Percentiles rank a stretch among this genome's conserved stretches.
Evolutionary conservation across 2,113 vertebrate species (phyloP).

Genomic region (Microcebus ravelobensis): DNA sequence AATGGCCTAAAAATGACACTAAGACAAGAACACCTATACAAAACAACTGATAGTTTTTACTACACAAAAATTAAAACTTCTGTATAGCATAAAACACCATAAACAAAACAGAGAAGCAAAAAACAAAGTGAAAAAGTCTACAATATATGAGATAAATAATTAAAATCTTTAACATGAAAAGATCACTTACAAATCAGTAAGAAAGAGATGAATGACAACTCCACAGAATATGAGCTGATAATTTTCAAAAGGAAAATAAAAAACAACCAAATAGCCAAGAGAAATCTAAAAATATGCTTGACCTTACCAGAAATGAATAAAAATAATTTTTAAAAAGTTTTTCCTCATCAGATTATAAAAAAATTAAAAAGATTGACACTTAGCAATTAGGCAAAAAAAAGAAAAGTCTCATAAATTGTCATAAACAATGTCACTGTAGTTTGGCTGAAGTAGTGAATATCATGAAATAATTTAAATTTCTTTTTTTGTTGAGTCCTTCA

Average conservation of each 20-base stretch:
- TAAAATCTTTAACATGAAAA: slow-evolving; percentile 36
- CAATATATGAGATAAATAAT: not conserved
- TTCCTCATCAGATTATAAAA: not conserved
- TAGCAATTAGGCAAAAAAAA: not conserved
- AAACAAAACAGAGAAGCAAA: slow-evolving; percentile 15
- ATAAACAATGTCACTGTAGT: not conserved
- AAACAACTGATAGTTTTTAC: not conserved
- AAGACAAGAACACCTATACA: not conserved
- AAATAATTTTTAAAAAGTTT: not conserved
- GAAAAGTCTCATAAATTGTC: not conserved
- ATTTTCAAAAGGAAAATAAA: slow-evolving; percentile 10
- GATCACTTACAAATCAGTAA: not conserved
- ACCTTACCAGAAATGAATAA: not conserved
- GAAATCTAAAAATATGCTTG: not conserved
- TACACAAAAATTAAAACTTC: not conserved
- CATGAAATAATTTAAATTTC: not conserved
- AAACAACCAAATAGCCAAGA: not conserved
- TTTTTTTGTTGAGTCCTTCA: too few species aligned
- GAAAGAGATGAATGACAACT: not conserved
- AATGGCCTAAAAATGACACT: not conserved
- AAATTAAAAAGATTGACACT: not conserved
- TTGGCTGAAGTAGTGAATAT: slow-evolving; percentile 10
- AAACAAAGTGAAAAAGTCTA: not conserved
- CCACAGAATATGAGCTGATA: not conserved
- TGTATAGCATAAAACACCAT: not conserved